Conservation (phyloP, 2,888 invertebrate genomes). For the Seira sanloemensis region DNA sequence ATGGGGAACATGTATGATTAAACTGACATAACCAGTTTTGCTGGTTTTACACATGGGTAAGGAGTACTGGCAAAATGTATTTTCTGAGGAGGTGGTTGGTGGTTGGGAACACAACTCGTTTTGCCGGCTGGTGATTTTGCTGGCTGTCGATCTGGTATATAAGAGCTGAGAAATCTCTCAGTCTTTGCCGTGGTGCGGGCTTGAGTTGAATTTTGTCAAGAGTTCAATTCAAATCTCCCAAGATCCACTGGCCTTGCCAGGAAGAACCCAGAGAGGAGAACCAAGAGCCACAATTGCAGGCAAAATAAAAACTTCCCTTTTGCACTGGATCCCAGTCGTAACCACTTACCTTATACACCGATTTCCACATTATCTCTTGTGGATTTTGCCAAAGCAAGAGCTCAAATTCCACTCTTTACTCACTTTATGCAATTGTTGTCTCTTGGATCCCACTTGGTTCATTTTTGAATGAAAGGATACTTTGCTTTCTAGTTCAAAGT, state of each 20-base stretch:
- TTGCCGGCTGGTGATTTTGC: conserved; percentile 63
- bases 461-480: background rate
- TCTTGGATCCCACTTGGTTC: background rate
- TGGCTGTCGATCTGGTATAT: conserved; percentile 70
- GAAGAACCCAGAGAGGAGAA: conserved; percentile 29
- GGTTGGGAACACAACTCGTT: conserved; percentile 60
- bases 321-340: background rate
- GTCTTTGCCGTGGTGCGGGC: conserved; percentile 73
- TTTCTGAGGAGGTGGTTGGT: conserved; percentile 61
- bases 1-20: conserved; percentile 57
- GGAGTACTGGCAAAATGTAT: conserved; percentile 51
- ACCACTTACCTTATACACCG: background rate
- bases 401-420: no score
- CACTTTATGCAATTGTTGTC: background rate
- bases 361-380: background rate
- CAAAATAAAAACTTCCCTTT: background rate
- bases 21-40: conserved; percentile 51
- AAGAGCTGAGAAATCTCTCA: conserved; percentile 72
- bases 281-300: conserved; percentile 16
- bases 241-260: conserved; percentile 70
- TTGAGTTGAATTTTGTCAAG: conserved; percentile 67
- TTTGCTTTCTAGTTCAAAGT: background rate
- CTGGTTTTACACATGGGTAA: conserved; percentile 29
- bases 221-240: conserved; percentile 70
- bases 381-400: background rate